A percentile compares a stretch with the other conserved stretches of the same genome.
Conservation (phyloP, 1,140 invertebrate species). For the Achatina immaculata region DNA sequence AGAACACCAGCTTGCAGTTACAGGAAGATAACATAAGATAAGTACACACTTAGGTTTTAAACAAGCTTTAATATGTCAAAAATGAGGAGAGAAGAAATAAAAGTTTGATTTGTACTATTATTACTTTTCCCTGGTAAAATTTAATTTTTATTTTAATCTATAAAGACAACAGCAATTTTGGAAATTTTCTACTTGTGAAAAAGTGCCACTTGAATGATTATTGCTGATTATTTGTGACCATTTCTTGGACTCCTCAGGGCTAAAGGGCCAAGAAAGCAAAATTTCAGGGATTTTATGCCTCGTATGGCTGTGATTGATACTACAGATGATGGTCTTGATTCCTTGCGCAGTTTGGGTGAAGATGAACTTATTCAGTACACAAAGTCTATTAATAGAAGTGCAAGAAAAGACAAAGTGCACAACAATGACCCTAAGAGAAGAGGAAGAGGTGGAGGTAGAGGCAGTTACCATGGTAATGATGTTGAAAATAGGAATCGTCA, state of each 20-base stretch:
- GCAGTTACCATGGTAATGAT: constrained; percentile 3
- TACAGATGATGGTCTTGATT: constrained; percentile 28
- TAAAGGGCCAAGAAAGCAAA: constrained; percentile 30
- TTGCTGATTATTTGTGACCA: too few species aligned
- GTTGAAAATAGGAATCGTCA: constrained; percentile 4
- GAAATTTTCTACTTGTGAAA: too few species aligned
- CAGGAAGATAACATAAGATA: too few species aligned
- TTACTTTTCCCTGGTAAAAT: too few species aligned
- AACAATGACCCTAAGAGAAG: constrained; percentile 24
- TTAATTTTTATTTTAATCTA: too few species aligned
- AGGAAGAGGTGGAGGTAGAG: constrained; percentile 24
- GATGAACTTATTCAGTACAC: constrained; percentile 24
- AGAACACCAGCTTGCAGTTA: too few species aligned
- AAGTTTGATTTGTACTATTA: too few species aligned
- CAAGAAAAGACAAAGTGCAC: not conserved
- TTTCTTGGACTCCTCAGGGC: not conserved
- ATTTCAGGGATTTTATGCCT: constrained; percentile 46
- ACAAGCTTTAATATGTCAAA: too few species aligned
- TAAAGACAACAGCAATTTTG: too few species aligned
- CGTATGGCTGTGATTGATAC: constrained; percentile 45
- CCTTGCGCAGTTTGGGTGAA: constrained; percentile 10
- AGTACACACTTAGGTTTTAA: too few species aligned
- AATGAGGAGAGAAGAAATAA: too few species aligned
- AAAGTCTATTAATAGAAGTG: not conserved
- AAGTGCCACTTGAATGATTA: too few species aligned